These are phyloP conservation scores for Eudyptes chrysolophus DNA, from an alignment of 2,113 vertebrate genomes.

Conservation along the genomic window DNA sequence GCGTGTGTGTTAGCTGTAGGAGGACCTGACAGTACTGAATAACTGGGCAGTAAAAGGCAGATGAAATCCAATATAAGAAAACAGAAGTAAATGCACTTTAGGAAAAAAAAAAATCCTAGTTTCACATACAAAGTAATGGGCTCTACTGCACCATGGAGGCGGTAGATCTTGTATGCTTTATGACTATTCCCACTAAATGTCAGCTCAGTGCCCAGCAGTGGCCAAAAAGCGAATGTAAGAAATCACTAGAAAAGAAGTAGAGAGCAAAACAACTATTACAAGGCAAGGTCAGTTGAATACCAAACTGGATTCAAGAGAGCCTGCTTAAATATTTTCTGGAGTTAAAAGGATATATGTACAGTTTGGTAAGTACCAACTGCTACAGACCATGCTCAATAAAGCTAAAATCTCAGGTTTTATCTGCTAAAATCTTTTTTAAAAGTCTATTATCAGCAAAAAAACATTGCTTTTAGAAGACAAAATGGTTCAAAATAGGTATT, in stretches of 20 bases:
- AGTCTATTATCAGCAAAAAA: background rate
- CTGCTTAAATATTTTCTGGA: background rate
- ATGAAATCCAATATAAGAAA: background rate
- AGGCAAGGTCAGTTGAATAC: background rate
- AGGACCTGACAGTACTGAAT: background rate
- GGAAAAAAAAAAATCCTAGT: background rate
- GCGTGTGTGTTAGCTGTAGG: background rate
- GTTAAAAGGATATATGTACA: background rate
- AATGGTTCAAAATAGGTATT: background rate
- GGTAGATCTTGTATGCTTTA: background rate
- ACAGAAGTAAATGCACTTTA: rapidly evolving
- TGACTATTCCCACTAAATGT: background rate
- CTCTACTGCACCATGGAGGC: background rate
- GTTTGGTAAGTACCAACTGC: background rate
- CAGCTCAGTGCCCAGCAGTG: background rate
- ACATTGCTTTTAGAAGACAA: background rate
- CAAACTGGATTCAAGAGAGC: background rate
- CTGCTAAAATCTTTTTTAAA: background rate
- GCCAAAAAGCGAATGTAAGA: background rate
- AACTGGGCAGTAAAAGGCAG: background rate
- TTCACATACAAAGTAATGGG: background rate
- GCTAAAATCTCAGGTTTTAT: background rate
- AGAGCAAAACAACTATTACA: background rate
- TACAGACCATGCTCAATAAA: background rate
- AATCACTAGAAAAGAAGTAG: background rate